phyloP scores from a whole-genome alignment of 2,888 invertebrate genomes.

The Apodemia duryi region DNA sequence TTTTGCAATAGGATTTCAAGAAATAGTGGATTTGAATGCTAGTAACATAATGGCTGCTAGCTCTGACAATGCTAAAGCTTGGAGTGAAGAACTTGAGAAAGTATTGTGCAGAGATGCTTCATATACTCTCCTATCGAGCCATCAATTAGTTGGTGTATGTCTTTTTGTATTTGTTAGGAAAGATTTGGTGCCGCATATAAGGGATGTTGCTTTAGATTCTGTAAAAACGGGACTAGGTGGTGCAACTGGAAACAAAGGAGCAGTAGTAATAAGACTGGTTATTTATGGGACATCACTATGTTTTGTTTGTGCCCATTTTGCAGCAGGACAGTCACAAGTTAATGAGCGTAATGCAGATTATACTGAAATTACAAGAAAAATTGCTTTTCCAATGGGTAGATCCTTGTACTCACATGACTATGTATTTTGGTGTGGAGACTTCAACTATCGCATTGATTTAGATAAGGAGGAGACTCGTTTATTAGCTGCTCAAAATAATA shows the following conservation, averaged over 20 bases:
- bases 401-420: constrained; percentile 97
- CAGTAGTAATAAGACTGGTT: constrained; percentile 94
- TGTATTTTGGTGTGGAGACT: constrained; percentile 99
- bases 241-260: constrained; percentile 98
- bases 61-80: constrained; percentile 93
- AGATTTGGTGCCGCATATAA: constrained; percentile 91
- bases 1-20: constrained; percentile 98
- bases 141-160: constrained; percentile 98
- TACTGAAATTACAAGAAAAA: constrained; percentile 94
- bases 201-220: constrained; percentile 95
- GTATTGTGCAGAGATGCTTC: constrained; percentile 91
- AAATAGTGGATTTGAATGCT: constrained; percentile 99
- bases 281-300: constrained; percentile 96
- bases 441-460: constrained; percentile 98
- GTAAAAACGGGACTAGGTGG: constrained; percentile 99
- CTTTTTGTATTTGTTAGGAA: constrained; percentile 96
- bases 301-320: constrained; percentile 99
- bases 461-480: constrained; percentile 96
- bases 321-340: constrained; percentile 98
- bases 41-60: constrained; percentile 98
- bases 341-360: constrained; percentile 97
- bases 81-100: constrained; percentile 97
- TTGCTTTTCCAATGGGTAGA: constrained; percentile 94
- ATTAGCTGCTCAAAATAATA: constrained; percentile 86
- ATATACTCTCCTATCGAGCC: constrained; percentile 94